A percentile compares a stretch with the other conserved stretches of the same genome.
These are phyloP conservation scores for Tenthredo scrophulariae DNA, from an alignment of 2,888 invertebrate genomes.

Conservation along the genomic window DNA sequence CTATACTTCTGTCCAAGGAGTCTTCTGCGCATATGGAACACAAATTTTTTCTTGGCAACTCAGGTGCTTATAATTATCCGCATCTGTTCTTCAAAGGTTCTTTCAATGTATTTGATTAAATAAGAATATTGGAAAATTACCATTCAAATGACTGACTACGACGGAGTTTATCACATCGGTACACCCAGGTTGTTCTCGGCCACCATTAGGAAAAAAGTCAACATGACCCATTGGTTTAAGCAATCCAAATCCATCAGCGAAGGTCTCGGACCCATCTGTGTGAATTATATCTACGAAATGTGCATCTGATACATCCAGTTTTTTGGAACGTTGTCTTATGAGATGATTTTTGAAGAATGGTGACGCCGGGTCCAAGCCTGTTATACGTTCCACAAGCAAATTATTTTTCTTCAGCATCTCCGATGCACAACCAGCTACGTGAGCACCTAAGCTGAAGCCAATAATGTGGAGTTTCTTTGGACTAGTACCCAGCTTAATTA, in stretches of 20 bases:
- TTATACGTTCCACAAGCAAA: constrained; percentile 80
- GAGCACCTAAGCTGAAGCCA: constrained; percentile 83
- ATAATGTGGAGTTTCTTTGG: constrained; percentile 79
- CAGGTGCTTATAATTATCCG: constrained; percentile 23
- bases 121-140: constrained; percentile 70
- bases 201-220: constrained; percentile 83
- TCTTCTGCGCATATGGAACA: constrained; percentile 74
- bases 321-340: constrained; percentile 80
- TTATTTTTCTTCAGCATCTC: constrained; percentile 79
- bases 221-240: constrained; percentile 82
- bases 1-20: constrained; percentile 78
- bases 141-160: constrained; percentile 80
- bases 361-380: constrained; percentile 82
- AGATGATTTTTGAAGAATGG: constrained; percentile 82
- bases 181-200: constrained; percentile 82
- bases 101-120: neutral
- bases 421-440: constrained; percentile 82
- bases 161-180: constrained; percentile 80
- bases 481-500: constrained; percentile 78
- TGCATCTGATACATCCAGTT: constrained; percentile 83
- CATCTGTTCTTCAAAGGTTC: neutral
- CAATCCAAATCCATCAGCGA: constrained; percentile 83
- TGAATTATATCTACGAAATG: constrained; percentile 85
- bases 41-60: neutral
- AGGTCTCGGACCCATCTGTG: constrained; percentile 82